Evolutionary conservation across 2,888 invertebrate genomes (phyloP), one percentile per base, ranked within the genome.

Genomic region (Stegophylla sp.): DNA sequence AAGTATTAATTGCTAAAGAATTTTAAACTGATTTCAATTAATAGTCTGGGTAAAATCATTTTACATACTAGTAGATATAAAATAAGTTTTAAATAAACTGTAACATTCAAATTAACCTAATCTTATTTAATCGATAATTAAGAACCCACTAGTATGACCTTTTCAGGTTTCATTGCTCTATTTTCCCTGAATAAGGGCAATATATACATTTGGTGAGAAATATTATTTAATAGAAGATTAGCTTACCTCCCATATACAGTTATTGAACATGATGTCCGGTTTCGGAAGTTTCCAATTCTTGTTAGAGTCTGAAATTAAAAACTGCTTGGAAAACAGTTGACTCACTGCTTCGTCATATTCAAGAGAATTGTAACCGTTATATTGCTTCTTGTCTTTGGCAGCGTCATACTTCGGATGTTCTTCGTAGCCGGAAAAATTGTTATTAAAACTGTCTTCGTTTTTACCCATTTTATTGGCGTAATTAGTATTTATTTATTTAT

Each of bases 281-380:
- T 79, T 26, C 15, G 79, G 79, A 12, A 79, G 69, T 79, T 79
- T 59, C 79, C 79, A 79, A 2, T n/a, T n/a, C n/a, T 79, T 71
- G 23, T 5, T 15, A 4, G 71, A 63, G n/a, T 17, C 51, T 48
- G 51, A n/a, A 10, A 79, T n/a, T 2, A 4, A 4, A 41, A 71
- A 79, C 13, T 79, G 69, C n/a, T 71, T 79, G 1, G 4, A 5
- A 13, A 51, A 79, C 4, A 79, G 23, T 51, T 61, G 61, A n/a
- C 7, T n/a, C 7, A 71, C 23, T 13, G 26, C 17, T 71, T 79
- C 79, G 4, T 71, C 79, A 7, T 34, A 23, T 41, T 63, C 53
- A 1, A 28, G 28, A 15, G 3, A 9, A 20, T 76, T 66, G 28
- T 56, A 53, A 12, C 34, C 34, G 5, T 66, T 76, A 13, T 34